These are phyloP conservation scores for Arbacia lixula DNA, from an alignment of 53 echinoderm and acorn worm genomes.

Conservation along the genomic window DNA sequence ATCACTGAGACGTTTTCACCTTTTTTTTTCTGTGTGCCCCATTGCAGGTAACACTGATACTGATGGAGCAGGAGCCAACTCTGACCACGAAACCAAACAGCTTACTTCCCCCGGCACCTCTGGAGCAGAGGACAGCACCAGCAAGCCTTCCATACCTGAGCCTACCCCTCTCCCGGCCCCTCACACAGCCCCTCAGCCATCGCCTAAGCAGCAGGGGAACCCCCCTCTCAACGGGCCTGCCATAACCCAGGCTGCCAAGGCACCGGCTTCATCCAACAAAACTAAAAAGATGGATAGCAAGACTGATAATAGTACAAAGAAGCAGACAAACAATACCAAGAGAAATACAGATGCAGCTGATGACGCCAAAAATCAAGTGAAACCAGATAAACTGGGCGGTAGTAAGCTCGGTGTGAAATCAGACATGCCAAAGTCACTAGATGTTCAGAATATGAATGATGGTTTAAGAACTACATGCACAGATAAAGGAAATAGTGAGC, in stretches of 20 bases:
- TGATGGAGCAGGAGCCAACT: conserved; percentile 28
- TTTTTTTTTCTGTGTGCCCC: too few relatives aligned
- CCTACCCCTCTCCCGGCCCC: too few relatives aligned
- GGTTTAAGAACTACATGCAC: conserved; percentile 31
- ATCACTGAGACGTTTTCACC: too few relatives aligned
- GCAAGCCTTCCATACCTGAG: too few relatives aligned
- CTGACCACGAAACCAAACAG: conserved; percentile 43
- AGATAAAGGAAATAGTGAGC: too few relatives aligned
- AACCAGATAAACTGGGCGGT: background rate
- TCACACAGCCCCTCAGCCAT: background rate
- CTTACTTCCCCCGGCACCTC: conserved; percentile 50
- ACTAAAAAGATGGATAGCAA: conserved; percentile 30
- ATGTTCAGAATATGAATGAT: conserved; percentile 29
- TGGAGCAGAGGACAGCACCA: conserved; percentile 40
- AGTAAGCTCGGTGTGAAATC: background rate
- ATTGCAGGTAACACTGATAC: conserved; percentile 16
- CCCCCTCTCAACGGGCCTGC: conserved; percentile 31
- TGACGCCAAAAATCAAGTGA: conserved; percentile 7
- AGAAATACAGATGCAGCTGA: conserved; percentile 7
- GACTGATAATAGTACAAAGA: conserved; percentile 14
- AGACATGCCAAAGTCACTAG: conserved; percentile 11
- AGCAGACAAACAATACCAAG: conserved; percentile 29
- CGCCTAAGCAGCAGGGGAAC: background rate
- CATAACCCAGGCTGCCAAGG: background rate
- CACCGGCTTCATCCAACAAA: background rate